Percentiles rank a stretch among this genome's conserved stretches.
Evolutionary conservation across 2,888 invertebrate species (phyloP).

Genomic region (Cryptocephalus primarius): DNA sequence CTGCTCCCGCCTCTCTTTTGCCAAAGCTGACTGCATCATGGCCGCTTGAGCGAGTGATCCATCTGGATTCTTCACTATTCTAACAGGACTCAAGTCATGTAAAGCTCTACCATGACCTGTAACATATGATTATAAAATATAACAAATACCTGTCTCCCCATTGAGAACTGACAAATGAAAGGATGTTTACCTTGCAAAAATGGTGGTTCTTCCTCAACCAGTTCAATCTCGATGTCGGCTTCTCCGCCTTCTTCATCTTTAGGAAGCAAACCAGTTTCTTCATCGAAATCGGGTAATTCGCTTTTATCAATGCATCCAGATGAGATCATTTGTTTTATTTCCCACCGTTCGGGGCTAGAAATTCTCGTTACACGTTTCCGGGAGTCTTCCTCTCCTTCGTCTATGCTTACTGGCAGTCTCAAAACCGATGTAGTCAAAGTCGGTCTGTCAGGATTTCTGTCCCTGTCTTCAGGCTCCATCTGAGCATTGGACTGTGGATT

Average conservation of each 20-base stretch:
- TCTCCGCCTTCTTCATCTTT: conserved; percentile 90
- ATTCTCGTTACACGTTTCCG: conserved; percentile 81
- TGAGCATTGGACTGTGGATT: conserved; percentile 72
- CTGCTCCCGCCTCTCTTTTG: conserved; percentile 92
- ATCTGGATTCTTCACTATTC: conserved; percentile 97
- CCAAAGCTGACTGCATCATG: conserved; percentile 98
- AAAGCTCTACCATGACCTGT: conserved; percentile 69
- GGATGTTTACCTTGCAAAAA: conserved; percentile 64
- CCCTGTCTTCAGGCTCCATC: conserved; percentile 55
- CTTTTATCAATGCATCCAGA: conserved; percentile 86
- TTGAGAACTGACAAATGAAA: neutral
- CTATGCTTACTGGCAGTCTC: conserved; percentile 38
- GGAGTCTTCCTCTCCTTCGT: conserved; percentile 71
- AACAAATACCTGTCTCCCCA: neutral
- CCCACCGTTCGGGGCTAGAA: conserved; percentile 83
- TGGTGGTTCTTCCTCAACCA: conserved; percentile 67
- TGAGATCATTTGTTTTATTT: conserved; percentile 94
- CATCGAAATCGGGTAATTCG: conserved; percentile 95
- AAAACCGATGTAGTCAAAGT: conserved; percentile 43
- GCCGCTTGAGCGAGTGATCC: conserved; percentile 98
- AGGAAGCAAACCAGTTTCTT: conserved; percentile 84
- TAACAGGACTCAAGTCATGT: conserved; percentile 85
- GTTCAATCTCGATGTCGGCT: conserved; percentile 95
- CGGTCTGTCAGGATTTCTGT: conserved; percentile 90
- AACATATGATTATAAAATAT: neutral